Conservation (phyloP, 2,113 vertebrate species). For the Pao palembangensis region DNA sequence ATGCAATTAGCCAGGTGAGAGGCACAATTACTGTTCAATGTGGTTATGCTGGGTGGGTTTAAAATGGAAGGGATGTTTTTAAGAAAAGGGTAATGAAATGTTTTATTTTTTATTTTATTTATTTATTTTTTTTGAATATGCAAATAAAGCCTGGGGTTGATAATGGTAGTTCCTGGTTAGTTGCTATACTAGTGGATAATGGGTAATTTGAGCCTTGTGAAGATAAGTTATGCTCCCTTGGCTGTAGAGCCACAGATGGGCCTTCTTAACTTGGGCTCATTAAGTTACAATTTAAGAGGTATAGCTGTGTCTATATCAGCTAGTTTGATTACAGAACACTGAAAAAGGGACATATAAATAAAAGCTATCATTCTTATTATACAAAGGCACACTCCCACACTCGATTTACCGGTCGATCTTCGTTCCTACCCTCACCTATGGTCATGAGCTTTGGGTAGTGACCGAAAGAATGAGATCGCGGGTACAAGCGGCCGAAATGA, state of each 20-base stretch:
- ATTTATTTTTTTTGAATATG: background rate
- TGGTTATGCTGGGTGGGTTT: slow-evolving; percentile 65
- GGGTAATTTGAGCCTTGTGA: slow-evolving; percentile 68
- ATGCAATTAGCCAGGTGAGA: slow-evolving; percentile 78
- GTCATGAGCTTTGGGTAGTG: too few relatives aligned
- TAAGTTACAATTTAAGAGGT: slow-evolving; percentile 67
- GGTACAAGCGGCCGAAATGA: too few relatives aligned
- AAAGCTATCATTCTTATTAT: slow-evolving; percentile 1
- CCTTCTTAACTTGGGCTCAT: slow-evolving; percentile 68
- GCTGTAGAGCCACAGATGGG: slow-evolving; percentile 53
- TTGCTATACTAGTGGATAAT: slow-evolving; percentile 67
- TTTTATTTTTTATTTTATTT: slow-evolving; percentile 55
- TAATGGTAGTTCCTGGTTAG: slow-evolving; percentile 60
- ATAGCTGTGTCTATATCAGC: slow-evolving; percentile 53
- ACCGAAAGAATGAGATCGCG: too few relatives aligned
- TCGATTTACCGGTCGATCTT: too few relatives aligned
- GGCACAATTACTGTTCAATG: slow-evolving; percentile 78
- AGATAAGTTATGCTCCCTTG: slow-evolving; percentile 63
- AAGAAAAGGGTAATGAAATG: slow-evolving; percentile 53
- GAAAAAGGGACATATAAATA: slow-evolving; percentile 17
- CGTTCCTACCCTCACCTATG: too few relatives aligned
- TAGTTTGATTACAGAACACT: slow-evolving; percentile 63
- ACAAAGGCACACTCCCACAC: too few relatives aligned
- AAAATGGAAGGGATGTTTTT: slow-evolving; percentile 59
- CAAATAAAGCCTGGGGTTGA: slow-evolving; percentile 17